Evolutionary conservation across 2,888 invertebrate genomes (phyloP).

Genomic region (Mythimna ferrago): DNA sequence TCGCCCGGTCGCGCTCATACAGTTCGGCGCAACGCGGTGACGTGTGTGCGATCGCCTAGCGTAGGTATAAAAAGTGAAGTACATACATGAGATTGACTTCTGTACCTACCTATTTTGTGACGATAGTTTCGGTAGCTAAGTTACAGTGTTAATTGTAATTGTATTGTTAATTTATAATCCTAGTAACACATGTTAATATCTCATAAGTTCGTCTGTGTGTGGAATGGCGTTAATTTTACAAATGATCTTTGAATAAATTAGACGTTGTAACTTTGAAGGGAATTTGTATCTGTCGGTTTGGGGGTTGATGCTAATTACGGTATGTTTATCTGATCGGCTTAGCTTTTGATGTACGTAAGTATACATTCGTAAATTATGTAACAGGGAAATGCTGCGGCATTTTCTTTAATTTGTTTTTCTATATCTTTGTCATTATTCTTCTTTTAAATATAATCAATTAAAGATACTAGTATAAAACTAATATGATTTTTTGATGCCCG

Average conservation of each 20-base stretch:
- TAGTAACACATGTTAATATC: constrained; percentile 67
- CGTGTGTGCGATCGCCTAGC: too few relatives aligned
- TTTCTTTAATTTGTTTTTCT: not conserved
- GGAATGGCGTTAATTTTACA: constrained; percentile 61
- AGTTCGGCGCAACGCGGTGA: too few relatives aligned
- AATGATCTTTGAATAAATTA: constrained; percentile 67
- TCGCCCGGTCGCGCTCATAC: too few relatives aligned
- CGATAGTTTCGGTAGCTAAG: constrained; percentile 50
- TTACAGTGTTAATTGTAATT: constrained; percentile 69
- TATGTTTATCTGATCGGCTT: constrained; percentile 4
- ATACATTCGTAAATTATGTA: not conserved
- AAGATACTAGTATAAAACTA: not conserved
- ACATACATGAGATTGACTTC: too few relatives aligned
- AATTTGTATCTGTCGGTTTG: constrained; percentile 31
- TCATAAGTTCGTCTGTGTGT: constrained; percentile 63
- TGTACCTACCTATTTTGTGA: too few relatives aligned
- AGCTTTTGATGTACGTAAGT: not conserved
- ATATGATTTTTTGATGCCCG: too few relatives aligned
- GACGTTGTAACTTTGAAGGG: constrained; percentile 37
- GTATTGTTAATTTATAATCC: constrained; percentile 71
- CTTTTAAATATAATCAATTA: not conserved
- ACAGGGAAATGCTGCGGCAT: not conserved
- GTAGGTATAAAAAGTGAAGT: too few relatives aligned
- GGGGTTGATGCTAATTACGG: constrained; percentile 14
- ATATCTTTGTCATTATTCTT: not conserved